phyloP scores from a whole-genome alignment of 1,140 invertebrate genomes.

The Brachionus sp. region DNA sequence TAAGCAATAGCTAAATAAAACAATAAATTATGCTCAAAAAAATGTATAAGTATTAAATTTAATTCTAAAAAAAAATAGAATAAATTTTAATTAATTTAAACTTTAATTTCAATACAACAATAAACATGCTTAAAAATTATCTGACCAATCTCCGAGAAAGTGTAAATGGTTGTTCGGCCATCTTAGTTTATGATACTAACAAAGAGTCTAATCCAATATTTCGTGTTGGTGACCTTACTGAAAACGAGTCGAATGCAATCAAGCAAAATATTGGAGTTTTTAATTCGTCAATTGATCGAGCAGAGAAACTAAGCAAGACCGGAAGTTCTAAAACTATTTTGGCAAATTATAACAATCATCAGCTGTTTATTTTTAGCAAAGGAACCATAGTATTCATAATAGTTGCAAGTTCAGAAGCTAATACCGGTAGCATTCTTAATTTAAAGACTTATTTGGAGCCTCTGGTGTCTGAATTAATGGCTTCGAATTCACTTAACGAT shows the following conservation, averaged over 20 bases:
- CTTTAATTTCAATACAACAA: not conserved
- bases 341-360: conserved; percentile 44
- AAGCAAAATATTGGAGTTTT: conserved; percentile 46
- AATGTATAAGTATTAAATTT: not conserved
- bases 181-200: conserved; percentile 40
- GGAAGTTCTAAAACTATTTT: conserved; percentile 34
- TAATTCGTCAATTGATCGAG: conserved; percentile 39
- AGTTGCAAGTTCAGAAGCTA: conserved; percentile 26
- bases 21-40: conserved; percentile 11
- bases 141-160: conserved; percentile 20
- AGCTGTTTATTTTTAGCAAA: conserved; percentile 42
- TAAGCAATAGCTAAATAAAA: not conserved
- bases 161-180: conserved; percentile 37
- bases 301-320: conserved; percentile 36
- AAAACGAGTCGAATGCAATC: conserved; percentile 33
- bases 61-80: not conserved
- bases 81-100: not conserved
- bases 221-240: conserved; percentile 34
- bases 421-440: conserved; percentile 38
- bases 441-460: conserved; percentile 35
- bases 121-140: conserved; percentile 34
- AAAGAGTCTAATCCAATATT: conserved; percentile 45
- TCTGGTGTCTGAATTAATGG: conserved; percentile 3
- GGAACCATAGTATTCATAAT: conserved; percentile 41
- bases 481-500: not conserved